Base-by-base conservation (phyloP, 1,140 invertebrate genomes). In the Drosophila guanche region DNA sequence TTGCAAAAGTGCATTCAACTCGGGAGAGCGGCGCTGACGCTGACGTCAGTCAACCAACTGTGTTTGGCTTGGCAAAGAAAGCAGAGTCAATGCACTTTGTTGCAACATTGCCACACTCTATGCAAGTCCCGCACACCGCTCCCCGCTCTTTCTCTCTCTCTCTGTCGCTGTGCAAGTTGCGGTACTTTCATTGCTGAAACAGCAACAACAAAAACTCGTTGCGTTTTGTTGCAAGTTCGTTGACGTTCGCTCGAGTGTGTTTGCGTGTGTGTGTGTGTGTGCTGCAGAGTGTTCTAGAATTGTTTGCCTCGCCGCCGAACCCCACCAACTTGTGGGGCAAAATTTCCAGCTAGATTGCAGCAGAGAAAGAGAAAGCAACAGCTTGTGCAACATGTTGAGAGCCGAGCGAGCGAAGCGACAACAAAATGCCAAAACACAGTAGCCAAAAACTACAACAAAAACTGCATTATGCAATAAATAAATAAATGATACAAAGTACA, bases 161-260 rank as follows among this genome's bases (percentile, higher is more conserved):
- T 55, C 48, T 74, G 27, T 68, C 53, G 60, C 50, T 83, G 54
- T 81, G 71, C 57, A 61, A 62, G 79, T 89, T 89, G 79, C 84
- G 84, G 84, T 89, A 89, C 84, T 89, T 89, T 89, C 85, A 84
- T 89, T 89, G 80, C 84, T 89, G 73, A 70, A 83, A 77, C 72
- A 66, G 73, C 79, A 71, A 56, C n/a, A 20, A 52, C 46, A 54
- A 67, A 33, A 73, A 81, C 74, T 83, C 57, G 71, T 76, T 83
- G 56, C 57, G 57, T 62, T 62, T 62, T 47, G 57, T 47, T 70
- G 65, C 67, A 79, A 76, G 77, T 80, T 80, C 77, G 81, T 85
- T 80, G 80, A 80, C 81, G 80, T 76, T 45, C 46, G 45, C 41
- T 14, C 22, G 22, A n/a, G 14, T 56, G 8, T 43, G 29, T 20